These are phyloP conservation scores for Falco novaeseelandiae DNA, from an alignment of 2,797 vertebrate genomes.

Conservation along the genomic window DNA sequence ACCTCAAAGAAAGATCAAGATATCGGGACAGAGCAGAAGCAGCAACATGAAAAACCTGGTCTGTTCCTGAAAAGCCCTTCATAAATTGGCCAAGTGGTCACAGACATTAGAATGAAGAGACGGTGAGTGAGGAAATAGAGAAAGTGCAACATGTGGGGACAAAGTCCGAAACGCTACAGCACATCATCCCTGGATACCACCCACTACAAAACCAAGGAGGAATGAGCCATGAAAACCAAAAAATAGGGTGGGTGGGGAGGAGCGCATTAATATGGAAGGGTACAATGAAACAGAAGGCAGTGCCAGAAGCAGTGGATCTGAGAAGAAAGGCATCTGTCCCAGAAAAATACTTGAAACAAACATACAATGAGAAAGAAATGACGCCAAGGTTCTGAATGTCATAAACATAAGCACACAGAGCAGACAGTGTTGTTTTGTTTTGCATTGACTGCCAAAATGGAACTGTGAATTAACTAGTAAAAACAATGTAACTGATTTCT, in stretches of 20 bases:
- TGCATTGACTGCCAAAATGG: neutral
- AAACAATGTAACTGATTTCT: neutral
- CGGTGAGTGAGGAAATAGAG: neutral
- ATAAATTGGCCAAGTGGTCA: neutral
- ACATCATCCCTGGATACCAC: neutral
- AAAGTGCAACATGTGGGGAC: rapidly evolving
- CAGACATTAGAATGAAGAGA: neutral
- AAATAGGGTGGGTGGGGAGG: neutral
- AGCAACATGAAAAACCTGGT: neutral
- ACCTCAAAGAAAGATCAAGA: neutral
- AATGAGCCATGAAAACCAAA: neutral
- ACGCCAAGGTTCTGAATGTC: neutral
- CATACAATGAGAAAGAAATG: neutral
- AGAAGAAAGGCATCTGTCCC: neutral
- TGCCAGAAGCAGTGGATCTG: neutral
- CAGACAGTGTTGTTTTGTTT: neutral
- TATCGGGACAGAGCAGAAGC: neutral
- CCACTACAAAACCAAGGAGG: neutral
- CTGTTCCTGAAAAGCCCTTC: neutral
- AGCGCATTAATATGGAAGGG: neutral
- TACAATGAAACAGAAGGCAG: neutral
- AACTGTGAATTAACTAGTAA: neutral
- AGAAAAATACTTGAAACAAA: neutral
- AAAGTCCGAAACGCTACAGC: neutral
- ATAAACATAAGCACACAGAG: neutral